Evolutionary conservation across 2,888 invertebrate genomes (phyloP), one percentile per base, ranked within the genome.

Genomic region (Pseudococcus longispinus): DNA sequence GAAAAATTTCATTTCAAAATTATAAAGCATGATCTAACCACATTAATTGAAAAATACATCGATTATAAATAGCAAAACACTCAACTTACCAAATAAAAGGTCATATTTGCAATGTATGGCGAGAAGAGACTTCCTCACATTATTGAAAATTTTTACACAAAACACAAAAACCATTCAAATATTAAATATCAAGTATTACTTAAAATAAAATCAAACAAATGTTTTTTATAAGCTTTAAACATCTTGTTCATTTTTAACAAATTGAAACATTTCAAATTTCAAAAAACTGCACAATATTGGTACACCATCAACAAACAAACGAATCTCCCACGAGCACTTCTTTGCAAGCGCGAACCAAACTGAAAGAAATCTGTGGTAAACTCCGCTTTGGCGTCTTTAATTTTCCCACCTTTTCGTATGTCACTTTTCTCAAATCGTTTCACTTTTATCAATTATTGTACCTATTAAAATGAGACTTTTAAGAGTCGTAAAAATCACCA

Each of bases 31-130:
- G n/a, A n/a, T n/a, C n/a, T 37, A 37, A 37, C 37, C 9, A 4
- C 37, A 2, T 37, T n/a, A n/a, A n/a, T n/a, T n/a, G n/a, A 6
- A 37, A 37, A 37, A 6, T 6, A 37, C 4, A 37, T 4, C 8
- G 37, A 37, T 37, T 37, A 37, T 8, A 37, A 37, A 37, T 6
- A 37, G 5, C 37, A 1, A 37, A 37, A 55, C 13, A 5, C 0
- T 55, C 5, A 11, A 23, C 77, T 80, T 80, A 80, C 77, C 77
- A 80, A 80, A 80, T 80, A 42, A 80, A 80, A 80, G 77, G 42
- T 80, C 77, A 80, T 80, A 80, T 80, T 80, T 80, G 77, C 42
- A 42, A 29, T 29, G 8, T 80, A 77, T 42, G 42, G 77, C 42
- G 77, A 80, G 42, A 80, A 80, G 20, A 80, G 29, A 80, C 8